Evolutionary conservation across 2,888 invertebrate genomes (phyloP).

Genomic region (Metacarcinus magister): DNA sequence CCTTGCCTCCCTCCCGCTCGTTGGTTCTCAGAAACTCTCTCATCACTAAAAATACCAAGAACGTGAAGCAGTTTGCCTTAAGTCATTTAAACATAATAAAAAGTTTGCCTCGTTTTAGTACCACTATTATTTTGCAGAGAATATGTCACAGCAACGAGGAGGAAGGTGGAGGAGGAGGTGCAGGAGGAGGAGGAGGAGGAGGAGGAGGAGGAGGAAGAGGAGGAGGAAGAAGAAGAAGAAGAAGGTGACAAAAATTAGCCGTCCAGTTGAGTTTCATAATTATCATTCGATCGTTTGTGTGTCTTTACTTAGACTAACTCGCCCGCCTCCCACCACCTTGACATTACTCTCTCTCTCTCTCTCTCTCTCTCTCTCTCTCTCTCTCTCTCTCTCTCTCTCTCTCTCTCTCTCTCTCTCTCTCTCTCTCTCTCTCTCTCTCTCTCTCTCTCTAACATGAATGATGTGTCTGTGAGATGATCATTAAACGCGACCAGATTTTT

Average conservation of each 20-base stretch:
- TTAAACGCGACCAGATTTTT: too few species aligned
- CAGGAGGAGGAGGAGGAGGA: too few species aligned
- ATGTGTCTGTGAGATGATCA: too few species aligned
- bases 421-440: neutral
- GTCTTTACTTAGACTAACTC: neutral
- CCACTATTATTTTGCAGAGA: neutral
- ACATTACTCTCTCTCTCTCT: neutral
- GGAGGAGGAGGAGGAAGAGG: too few species aligned
- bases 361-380: conserved; percentile 26
- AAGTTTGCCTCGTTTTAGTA: neutral
- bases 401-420: conserved; percentile 11
- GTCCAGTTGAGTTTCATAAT: neutral
- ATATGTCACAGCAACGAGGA: neutral
- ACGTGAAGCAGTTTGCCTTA: neutral
- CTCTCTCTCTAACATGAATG: neutral
- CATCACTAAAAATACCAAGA: neutral
- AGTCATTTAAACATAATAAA: neutral
- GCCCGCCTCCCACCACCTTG: neutral
- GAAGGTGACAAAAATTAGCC: neutral
- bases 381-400: conserved; percentile 14
- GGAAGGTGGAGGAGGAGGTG: neutral
- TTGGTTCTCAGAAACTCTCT: neutral
- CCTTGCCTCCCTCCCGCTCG: neutral
- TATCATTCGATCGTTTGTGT: neutral
- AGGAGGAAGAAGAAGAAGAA: too few species aligned